Evolutionary conservation across 1,140 invertebrate species (phyloP).

Genomic region (Thrips palmi): DNA sequence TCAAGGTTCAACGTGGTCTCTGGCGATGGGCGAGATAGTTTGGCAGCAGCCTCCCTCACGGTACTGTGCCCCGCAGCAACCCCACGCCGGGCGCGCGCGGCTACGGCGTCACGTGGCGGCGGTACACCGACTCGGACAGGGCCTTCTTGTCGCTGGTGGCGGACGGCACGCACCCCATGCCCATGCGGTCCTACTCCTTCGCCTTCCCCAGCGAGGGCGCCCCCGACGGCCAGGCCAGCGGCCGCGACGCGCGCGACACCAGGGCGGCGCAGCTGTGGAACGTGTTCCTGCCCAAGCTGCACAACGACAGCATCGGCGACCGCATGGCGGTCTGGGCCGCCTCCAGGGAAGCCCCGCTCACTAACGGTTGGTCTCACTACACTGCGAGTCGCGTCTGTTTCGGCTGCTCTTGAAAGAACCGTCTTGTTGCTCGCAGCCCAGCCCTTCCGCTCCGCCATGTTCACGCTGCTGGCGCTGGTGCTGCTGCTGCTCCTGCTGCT

Average conservation of each 20-base stretch:
- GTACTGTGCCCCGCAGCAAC: constrained; percentile 19
- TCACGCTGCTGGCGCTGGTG: constrained; percentile 25
- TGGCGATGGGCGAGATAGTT: not conserved
- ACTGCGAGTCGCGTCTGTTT: constrained; percentile 6
- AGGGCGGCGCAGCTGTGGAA: constrained; percentile 15
- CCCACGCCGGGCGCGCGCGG: constrained; percentile 28
- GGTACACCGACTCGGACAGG: constrained; percentile 31
- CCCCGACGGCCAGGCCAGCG: constrained; percentile 18
- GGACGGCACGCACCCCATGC: constrained; percentile 12
- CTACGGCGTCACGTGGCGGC: constrained; percentile 32
- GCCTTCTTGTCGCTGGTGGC: constrained; percentile 24
- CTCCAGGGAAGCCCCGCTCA: not conserved
- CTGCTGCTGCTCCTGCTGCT: constrained; percentile 24
- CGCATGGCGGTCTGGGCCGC: not conserved
- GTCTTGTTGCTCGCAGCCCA: constrained; percentile 21
- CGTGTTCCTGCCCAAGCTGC: constrained; percentile 15
- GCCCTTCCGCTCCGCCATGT: constrained; percentile 26
- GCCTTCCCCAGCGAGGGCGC: constrained; percentile 22
- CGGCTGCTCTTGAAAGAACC: not conserved
- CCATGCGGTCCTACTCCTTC: constrained; percentile 17
- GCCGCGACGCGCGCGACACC: constrained; percentile 14
- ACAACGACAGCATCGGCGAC: constrained; percentile 7
- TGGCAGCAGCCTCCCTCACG: constrained; percentile 2
- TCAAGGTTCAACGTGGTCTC: not conserved
- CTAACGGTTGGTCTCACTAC: not conserved